Conservation (phyloP, 2,888 invertebrate genomes). For the Hyles lineata region DNA sequence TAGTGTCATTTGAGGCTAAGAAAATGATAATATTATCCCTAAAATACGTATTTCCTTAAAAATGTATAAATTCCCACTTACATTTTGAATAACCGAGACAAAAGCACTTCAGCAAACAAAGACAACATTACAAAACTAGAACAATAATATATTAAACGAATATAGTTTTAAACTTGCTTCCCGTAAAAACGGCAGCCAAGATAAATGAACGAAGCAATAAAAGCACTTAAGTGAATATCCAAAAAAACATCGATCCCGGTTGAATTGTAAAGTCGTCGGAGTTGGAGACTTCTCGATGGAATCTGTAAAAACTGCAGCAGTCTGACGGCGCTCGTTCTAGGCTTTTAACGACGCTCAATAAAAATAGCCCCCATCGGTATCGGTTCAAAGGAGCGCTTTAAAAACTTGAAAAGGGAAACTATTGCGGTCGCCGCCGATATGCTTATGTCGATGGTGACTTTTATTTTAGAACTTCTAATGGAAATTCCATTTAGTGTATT, state of each 20-base stretch:
- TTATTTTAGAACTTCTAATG: not conserved
- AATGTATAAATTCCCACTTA: too few species aligned
- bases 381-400: constrained; percentile 26
- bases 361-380: constrained; percentile 38
- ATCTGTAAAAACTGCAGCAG: constrained; percentile 22
- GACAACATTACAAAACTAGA: too few species aligned
- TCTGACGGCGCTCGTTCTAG: constrained; percentile 28
- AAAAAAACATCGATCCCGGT: constrained; percentile 37
- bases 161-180: not conserved
- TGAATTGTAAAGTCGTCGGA: constrained; percentile 36
- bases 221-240: constrained; percentile 33
- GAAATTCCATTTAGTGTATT: too few species aligned
- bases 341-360: constrained; percentile 44
- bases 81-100: too few species aligned
- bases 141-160: not conserved
- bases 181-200: not conserved
- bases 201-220: constrained; percentile 20
- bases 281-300: constrained; percentile 28
- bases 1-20: too few species aligned
- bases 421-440: constrained; percentile 29
- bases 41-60: too few species aligned
- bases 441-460: not conserved
- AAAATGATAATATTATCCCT: too few species aligned
- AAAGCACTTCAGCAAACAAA: too few species aligned
- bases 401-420: constrained; percentile 30